These are phyloP conservation scores for Ophion ellenae DNA, from an alignment of 2,888 invertebrate species.

Conservation along the genomic window DNA sequence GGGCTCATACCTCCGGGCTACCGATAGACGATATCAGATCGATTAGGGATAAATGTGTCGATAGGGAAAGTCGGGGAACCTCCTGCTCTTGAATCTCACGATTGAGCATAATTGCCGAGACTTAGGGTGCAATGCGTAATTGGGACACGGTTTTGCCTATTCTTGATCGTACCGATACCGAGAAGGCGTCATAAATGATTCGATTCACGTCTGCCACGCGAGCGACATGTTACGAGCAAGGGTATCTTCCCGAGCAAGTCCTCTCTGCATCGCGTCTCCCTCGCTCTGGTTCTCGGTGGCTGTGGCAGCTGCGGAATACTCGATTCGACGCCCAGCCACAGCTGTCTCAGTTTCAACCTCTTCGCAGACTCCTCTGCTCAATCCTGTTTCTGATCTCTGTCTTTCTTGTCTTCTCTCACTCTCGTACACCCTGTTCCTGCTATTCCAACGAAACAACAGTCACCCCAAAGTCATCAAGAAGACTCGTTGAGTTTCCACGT, in stretches of 20 bases:
- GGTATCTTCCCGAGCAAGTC: conserved; percentile 20
- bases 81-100: not conserved
- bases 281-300: conserved; percentile 39
- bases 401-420: conserved; percentile 6
- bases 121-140: conserved; percentile 19
- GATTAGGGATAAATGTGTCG: not conserved
- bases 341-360: conserved; percentile 63
- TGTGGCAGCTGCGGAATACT: conserved; percentile 67
- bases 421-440: conserved; percentile 13
- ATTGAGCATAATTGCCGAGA: conserved; percentile 10
- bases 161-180: conserved; percentile 18
- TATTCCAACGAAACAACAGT: conserved; percentile 6
- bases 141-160: conserved; percentile 17
- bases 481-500: not conserved
- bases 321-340: conserved; percentile 55
- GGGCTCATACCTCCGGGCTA: not conserved
- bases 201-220: conserved; percentile 60
- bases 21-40: not conserved
- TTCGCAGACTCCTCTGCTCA: conserved; percentile 38
- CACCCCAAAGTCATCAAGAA: not conserved
- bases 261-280: conserved; percentile 27
- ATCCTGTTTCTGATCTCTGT: conserved; percentile 40
- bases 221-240: conserved; percentile 8
- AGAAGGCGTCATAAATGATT: conserved; percentile 38
- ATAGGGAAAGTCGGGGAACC: not conserved